phyloP scores from a whole-genome alignment of 2,888 invertebrate genomes.

The Plebejus anna region DNA sequence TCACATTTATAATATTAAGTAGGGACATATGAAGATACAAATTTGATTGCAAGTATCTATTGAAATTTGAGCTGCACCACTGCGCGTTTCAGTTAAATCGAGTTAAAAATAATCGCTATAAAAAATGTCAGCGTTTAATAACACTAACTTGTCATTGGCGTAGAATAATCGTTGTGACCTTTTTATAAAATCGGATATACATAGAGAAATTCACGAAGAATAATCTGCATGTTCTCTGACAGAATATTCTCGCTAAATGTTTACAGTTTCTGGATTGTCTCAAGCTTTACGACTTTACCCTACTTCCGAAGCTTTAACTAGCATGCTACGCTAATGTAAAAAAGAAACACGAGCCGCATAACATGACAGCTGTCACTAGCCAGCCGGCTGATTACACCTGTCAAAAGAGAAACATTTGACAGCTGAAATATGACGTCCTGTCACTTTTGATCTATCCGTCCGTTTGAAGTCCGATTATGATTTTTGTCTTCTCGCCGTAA shows the following conservation, averaged over 20 bases:
- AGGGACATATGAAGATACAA: no score
- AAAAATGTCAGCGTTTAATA: no score
- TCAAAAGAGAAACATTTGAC: slow-evolving; percentile 15
- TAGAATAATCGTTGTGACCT: neutral
- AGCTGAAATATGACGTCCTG: slow-evolving; percentile 22
- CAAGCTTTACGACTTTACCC: neutral
- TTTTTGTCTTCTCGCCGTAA: slow-evolving; percentile 9
- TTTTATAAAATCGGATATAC: neutral
- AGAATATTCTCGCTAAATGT: neutral
- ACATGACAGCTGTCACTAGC: slow-evolving; percentile 17
- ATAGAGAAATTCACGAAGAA: neutral
- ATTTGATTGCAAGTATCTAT: no score
- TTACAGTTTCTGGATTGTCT: slow-evolving; percentile 5
- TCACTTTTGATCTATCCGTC: slow-evolving; percentile 17
- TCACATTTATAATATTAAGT: no score
- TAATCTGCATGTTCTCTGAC: neutral
- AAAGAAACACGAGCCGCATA: slow-evolving; percentile 4
- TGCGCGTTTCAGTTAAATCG: no score
- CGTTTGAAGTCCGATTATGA: slow-evolving; percentile 19
- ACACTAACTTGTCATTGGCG: neutral
- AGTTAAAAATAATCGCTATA: no score
- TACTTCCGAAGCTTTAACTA: neutral
- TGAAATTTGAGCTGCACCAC: no score
- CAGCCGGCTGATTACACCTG: slow-evolving; percentile 8
- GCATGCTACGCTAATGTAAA: neutral